Conservation (phyloP, 2,888 invertebrate species). For the Lycaena phlaeas region DNA sequence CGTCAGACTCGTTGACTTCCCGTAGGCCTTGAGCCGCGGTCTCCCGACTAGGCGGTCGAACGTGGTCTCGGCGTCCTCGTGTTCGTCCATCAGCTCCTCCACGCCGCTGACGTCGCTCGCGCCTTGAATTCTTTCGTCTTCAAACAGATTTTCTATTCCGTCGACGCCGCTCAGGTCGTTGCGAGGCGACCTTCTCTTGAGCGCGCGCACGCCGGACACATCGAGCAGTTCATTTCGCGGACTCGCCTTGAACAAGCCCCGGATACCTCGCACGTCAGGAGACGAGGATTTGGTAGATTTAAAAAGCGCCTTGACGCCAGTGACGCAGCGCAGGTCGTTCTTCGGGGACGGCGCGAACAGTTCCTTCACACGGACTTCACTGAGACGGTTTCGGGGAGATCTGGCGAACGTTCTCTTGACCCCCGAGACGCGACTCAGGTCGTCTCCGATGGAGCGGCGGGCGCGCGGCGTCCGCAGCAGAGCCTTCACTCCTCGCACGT, state of each 20-base stretch:
- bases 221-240: constrained; percentile 43
- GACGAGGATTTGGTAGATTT: constrained; percentile 30
- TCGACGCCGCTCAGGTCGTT: constrained; percentile 45
- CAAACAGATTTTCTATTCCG: constrained; percentile 39
- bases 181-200: constrained; percentile 31
- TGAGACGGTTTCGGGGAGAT: constrained; percentile 42
- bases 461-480: constrained; percentile 34
- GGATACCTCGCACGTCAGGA: constrained; percentile 47
- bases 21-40: constrained; percentile 34
- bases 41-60: constrained; percentile 43
- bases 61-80: constrained; percentile 26
- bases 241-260: constrained; percentile 34
- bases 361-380: constrained; percentile 45
- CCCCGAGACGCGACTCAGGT: constrained; percentile 47
- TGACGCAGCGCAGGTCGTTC: constrained; percentile 35
- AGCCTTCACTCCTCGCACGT: constrained; percentile 35
- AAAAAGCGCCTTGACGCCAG: constrained; percentile 32
- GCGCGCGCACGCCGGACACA: constrained; percentile 43
- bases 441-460: constrained; percentile 40
- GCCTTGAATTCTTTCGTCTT: constrained; percentile 10
- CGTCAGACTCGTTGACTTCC: constrained; percentile 42
- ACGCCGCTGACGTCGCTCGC: constrained; percentile 45
- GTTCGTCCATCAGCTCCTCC: constrained; percentile 40
- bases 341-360: constrained; percentile 36
- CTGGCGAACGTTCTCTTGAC: constrained; percentile 44